Percentiles rank a stretch among this genome's conserved stretches.
Conservation (phyloP, 2,113 vertebrate species). For the Microcebus griseorufus region DNA sequence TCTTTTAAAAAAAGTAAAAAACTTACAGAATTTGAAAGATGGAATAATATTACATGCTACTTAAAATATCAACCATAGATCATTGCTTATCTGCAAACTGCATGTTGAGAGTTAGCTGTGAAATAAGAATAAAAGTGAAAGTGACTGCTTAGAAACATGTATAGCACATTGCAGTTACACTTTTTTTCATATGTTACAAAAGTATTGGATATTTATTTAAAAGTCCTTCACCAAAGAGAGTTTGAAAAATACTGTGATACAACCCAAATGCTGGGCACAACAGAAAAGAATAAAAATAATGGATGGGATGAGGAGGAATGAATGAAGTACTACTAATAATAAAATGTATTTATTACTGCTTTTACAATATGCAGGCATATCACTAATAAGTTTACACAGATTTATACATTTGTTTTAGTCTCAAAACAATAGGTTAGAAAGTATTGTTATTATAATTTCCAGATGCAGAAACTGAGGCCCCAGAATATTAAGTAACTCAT, state of each 20-base stretch:
- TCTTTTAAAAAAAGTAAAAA: background rate
- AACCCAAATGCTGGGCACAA: background rate
- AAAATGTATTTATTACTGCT: background rate
- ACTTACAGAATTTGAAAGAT: background rate
- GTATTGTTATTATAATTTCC: background rate
- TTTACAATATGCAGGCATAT: background rate
- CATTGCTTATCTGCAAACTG: background rate
- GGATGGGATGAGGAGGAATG: background rate
- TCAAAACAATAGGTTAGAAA: background rate
- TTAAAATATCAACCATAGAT: background rate
- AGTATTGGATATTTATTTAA: background rate
- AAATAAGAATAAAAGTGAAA: background rate
- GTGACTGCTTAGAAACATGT: background rate
- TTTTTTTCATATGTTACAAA: background rate
- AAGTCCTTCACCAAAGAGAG: background rate
- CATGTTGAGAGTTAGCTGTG: background rate
- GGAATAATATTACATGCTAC: background rate
- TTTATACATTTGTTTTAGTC: slow-evolving; percentile 5
- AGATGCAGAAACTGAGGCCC: background rate
- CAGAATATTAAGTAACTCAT: background rate
- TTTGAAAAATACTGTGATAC: background rate
- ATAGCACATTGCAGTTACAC: background rate
- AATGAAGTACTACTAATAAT: background rate
- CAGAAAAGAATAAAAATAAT: background rate
- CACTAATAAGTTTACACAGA: background rate